Evolutionary conservation across 2,797 vertebrate genomes (phyloP).

Genomic region (Emys orbicularis): DNA sequence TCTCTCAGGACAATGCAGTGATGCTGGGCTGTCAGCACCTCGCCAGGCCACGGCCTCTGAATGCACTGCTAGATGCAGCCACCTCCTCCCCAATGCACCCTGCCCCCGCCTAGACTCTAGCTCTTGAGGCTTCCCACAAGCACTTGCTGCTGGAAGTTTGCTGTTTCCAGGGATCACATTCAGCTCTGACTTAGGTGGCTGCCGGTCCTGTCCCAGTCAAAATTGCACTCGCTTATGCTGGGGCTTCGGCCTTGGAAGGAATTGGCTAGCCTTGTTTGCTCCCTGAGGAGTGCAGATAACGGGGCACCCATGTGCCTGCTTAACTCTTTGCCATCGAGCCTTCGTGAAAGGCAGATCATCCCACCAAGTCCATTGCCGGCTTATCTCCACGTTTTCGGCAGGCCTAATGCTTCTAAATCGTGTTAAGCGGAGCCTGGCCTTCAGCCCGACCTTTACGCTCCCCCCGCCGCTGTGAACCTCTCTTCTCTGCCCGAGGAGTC

Average conservation of each 20-base stretch:
- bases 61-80: not conserved
- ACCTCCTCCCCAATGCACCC: not conserved
- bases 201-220: not conserved
- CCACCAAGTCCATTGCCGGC: not conserved
- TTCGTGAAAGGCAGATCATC: not conserved
- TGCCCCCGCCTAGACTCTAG: not conserved
- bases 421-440: not conserved
- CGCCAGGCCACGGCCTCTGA: not conserved
- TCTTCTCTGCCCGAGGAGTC: not conserved
- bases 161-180: not conserved
- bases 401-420: not conserved
- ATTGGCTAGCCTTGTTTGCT: not conserved
- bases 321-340: not conserved
- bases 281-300: not conserved
- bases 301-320: not conserved
- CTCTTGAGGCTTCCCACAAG: not conserved
- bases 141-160: not conserved
- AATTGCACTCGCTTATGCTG: not conserved
- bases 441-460: not conserved
- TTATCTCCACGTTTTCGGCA: not conserved
- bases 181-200: not conserved
- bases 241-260: accelerated
- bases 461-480: not conserved
- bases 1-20: not conserved
- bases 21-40: not conserved